Evolutionary conservation across 2,797 vertebrate genomes (phyloP).

Genomic region (Neopelma chrysocephalum): DNA sequence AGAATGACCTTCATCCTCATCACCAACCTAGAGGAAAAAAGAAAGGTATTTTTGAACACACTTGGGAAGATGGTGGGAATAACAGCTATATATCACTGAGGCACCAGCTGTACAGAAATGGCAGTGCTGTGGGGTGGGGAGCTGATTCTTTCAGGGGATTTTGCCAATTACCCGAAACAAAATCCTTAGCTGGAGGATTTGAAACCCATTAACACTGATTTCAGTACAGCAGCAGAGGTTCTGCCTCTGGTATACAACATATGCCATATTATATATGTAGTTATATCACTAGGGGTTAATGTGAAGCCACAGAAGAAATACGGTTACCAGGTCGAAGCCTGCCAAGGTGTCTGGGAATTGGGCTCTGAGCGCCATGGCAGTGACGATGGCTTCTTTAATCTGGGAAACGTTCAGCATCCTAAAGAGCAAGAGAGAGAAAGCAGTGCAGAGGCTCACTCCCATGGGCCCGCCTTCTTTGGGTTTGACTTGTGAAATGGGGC

Average conservation of each 20-base stretch:
- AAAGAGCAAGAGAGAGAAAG: constrained; percentile 40
- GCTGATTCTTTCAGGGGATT: not conserved
- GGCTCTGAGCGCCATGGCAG: constrained; percentile 79
- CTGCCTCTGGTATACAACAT: not conserved
- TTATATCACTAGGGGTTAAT: not conserved
- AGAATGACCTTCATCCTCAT: constrained; percentile 85
- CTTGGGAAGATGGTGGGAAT: not conserved
- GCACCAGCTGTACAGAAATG: not conserved
- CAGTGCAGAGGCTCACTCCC: not conserved
- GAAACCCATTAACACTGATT: not conserved
- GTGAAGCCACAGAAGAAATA: not conserved
- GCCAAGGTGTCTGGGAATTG: constrained; percentile 85
- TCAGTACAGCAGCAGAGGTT: not conserved
- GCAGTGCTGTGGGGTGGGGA: not conserved
- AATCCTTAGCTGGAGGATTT: constrained; percentile 15
- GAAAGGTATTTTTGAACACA: not conserved
- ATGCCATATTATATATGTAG: not conserved
- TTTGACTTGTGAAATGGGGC: not conserved
- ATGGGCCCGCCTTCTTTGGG: not conserved
- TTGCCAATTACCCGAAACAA: not conserved
- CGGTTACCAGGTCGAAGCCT: constrained; percentile 90
- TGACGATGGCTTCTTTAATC: constrained; percentile 72
- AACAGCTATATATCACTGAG: not conserved
- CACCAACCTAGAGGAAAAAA: constrained; percentile 81
- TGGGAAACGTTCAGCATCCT: constrained; percentile 76